These are phyloP conservation scores for Caenorhabditis macrosperma DNA, from an alignment of 2,888 invertebrate species.

Conservation along the genomic window DNA sequence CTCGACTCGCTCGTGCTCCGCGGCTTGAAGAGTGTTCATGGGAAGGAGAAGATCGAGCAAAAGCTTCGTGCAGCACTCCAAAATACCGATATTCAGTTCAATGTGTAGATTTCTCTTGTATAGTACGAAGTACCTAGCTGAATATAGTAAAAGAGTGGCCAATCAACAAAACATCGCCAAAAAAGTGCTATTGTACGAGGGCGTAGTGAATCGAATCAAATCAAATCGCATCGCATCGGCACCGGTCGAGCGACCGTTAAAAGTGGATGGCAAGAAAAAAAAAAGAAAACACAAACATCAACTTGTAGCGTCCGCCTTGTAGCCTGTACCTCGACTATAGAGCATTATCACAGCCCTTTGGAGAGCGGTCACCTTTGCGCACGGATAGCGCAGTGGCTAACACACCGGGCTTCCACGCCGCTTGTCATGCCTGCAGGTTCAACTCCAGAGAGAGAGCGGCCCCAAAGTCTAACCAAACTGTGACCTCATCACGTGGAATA, in stretches of 20 bases:
- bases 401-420: too few species aligned
- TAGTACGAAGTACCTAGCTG: not conserved
- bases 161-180: conserved; percentile 31
- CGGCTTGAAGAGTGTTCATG: conserved; percentile 69
- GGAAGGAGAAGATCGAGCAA: conserved; percentile 62
- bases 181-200: too few species aligned
- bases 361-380: too few species aligned
- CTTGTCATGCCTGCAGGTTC: too few species aligned
- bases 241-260: conserved; percentile 38
- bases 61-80: conserved; percentile 65
- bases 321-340: too few species aligned
- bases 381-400: too few species aligned
- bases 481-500: not conserved
- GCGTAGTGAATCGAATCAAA: too few species aligned
- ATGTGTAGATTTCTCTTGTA: conserved; percentile 2
- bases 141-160: too few species aligned
- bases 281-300: conserved; percentile 22
- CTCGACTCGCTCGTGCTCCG: conserved; percentile 62
- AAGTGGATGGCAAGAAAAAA: too few species aligned
- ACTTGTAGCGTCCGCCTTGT: conserved; percentile 3
- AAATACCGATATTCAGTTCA: conserved; percentile 64
- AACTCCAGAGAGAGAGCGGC: not conserved
- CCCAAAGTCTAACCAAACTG: not conserved
- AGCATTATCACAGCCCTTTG: too few species aligned
- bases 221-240: conserved; percentile 8